These are phyloP conservation scores for Vultur gryphus DNA, from an alignment of 2,797 vertebrate species.

Conservation along the genomic window DNA sequence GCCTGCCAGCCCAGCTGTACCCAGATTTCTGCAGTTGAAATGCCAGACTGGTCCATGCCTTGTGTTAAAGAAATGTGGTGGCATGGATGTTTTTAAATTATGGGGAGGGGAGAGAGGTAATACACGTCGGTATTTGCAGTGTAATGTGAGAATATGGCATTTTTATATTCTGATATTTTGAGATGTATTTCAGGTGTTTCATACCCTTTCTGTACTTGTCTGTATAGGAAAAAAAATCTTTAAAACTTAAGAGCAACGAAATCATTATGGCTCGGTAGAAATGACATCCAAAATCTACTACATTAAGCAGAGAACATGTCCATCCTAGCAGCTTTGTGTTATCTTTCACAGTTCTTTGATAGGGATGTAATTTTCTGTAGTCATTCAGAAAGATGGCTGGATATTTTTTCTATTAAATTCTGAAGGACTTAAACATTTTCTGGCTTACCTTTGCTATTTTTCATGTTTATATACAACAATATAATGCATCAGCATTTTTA, in stretches of 20 bases:
- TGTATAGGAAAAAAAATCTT: neutral
- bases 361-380: constrained; percentile 51
- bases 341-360: constrained; percentile 13
- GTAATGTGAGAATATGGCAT: neutral
- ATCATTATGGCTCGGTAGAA: neutral
- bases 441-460: constrained; percentile 64
- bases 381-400: constrained; percentile 42
- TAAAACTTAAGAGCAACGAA: neutral
- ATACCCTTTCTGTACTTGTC: neutral
- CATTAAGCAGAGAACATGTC: constrained; percentile 18
- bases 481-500: constrained; percentile 67
- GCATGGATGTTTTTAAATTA: neutral
- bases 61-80: neutral
- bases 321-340: constrained; percentile 18
- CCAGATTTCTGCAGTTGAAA: neutral
- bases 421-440: constrained; percentile 52
- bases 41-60: neutral
- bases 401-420: constrained; percentile 57
- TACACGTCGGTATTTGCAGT: neutral
- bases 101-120: neutral
- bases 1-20: neutral
- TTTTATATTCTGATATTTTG: neutral
- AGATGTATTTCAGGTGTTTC: neutral
- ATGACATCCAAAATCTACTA: neutral
- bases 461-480: constrained; percentile 61